Evolutionary conservation across 2,113 vertebrate species (phyloP).

Genomic region (Lepisosteus oculatus): DNA sequence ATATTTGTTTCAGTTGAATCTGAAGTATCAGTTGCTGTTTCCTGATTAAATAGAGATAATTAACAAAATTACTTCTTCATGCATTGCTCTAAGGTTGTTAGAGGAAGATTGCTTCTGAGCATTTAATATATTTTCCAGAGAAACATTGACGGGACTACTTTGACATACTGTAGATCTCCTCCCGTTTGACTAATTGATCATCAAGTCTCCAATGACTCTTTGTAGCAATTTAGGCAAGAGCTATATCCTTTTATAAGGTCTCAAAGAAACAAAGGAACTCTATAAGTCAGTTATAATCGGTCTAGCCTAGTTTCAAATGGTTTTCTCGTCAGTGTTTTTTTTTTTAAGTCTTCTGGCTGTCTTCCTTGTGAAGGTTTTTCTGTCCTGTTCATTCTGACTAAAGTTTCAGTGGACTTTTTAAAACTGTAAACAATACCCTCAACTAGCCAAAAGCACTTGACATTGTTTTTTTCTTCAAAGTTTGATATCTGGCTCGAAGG

Average conservation of each 20-base stretch:
- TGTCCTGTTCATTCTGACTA: neutral
- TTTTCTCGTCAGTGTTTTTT: slow-evolving; percentile 35
- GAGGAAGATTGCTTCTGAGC: too few relatives aligned
- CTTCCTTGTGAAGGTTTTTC: slow-evolving; percentile 5
- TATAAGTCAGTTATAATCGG: slow-evolving; percentile 48
- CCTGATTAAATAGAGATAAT: too few relatives aligned
- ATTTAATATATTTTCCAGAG: slow-evolving; percentile 21
- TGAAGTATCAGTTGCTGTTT: too few relatives aligned
- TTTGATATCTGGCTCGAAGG: slow-evolving; percentile 45
- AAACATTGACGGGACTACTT: slow-evolving; percentile 17
- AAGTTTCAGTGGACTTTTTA: neutral
- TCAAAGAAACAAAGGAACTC: slow-evolving; percentile 31
- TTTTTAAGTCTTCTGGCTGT: slow-evolving; percentile 32
- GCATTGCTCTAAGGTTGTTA: too few relatives aligned
- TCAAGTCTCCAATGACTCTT: slow-evolving; percentile 17
- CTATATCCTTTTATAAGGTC: slow-evolving; percentile 36
- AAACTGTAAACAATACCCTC: slow-evolving; percentile 22
- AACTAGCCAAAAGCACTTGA: slow-evolving; percentile 6
- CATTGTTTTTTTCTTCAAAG: slow-evolving; percentile 6
- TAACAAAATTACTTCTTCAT: too few relatives aligned
- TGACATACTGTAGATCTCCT: slow-evolving; percentile 10
- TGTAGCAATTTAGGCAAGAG: slow-evolving; percentile 15
- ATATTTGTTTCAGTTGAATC: too few relatives aligned
- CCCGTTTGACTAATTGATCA: slow-evolving; percentile 36
- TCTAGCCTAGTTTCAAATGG: slow-evolving; percentile 26